Evolutionary conservation across 1,140 invertebrate genomes (phyloP).

Genomic region (Brachionus sp.): DNA sequence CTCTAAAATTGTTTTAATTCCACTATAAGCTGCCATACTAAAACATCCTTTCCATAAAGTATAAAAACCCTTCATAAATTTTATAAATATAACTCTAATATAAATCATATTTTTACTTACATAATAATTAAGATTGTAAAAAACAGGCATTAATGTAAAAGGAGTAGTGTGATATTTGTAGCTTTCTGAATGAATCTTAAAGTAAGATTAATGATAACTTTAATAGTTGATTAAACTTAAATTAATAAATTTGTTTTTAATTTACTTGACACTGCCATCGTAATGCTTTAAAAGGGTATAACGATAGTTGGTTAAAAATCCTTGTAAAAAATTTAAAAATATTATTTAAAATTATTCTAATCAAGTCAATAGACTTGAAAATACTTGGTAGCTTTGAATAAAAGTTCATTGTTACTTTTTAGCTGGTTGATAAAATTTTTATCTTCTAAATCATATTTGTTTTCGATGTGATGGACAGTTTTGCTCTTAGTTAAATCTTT

Average conservation of each 20-base stretch:
- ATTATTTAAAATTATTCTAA: too few relatives aligned
- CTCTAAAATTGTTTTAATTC: conserved; percentile 27
- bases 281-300: conserved; percentile 24
- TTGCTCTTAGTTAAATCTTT: neutral
- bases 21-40: conserved; percentile 36
- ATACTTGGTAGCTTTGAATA: conserved; percentile 36
- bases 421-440: conserved; percentile 28
- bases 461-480: neutral
- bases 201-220: neutral
- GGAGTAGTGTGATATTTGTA: conserved; percentile 29
- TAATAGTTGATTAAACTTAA: neutral
- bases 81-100: neutral
- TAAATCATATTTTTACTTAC: neutral
- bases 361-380: too few relatives aligned
- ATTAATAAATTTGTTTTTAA: too few relatives aligned
- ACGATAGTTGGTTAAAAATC: conserved; percentile 24
- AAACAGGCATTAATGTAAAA: conserved; percentile 35
- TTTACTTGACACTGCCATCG: conserved; percentile 42
- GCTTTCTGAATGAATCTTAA: conserved; percentile 42
- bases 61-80: conserved; percentile 1
- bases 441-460: neutral
- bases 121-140: conserved; percentile 42
- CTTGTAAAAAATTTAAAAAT: neutral
- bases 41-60: conserved; percentile 32
- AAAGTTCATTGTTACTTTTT: conserved; percentile 40